Conservation (phyloP, 1,140 invertebrate genomes). For the Manduca sexta region DNA sequence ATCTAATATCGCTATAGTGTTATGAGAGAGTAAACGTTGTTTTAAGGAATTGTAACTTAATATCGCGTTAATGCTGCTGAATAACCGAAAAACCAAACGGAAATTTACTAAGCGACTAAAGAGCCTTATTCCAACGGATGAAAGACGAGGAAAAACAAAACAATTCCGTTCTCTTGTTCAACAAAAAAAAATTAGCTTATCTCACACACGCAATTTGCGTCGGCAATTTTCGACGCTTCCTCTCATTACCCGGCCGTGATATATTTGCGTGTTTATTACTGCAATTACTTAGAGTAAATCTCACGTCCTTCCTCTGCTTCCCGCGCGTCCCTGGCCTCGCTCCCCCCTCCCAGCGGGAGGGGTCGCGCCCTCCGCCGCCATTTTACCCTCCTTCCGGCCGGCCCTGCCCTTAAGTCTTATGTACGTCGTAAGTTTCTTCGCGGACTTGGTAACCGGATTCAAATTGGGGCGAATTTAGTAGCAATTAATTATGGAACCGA, state of each 20-base stretch:
- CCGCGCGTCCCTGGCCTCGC: conserved; percentile 14
- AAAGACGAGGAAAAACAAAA: conserved; percentile 35
- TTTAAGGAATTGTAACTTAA: background rate
- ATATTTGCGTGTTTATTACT: conserved; percentile 74
- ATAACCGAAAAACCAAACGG: background rate
- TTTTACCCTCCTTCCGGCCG: conserved; percentile 68
- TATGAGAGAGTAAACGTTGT: too few relatives aligned
- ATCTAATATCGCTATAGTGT: too few relatives aligned
- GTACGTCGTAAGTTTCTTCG: conserved; percentile 71
- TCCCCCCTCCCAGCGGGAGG: conserved; percentile 35
- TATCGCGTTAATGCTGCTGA: background rate
- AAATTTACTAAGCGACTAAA: background rate
- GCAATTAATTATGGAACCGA: conserved; percentile 69
- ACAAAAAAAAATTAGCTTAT: conserved; percentile 65
- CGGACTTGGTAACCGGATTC: conserved; percentile 70
- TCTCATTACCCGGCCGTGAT: conserved; percentile 71
- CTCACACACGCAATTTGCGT: conserved; percentile 72
- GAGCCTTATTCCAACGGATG: background rate
- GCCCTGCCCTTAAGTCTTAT: conserved; percentile 72
- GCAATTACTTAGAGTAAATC: conserved; percentile 76
- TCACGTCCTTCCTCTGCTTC: conserved; percentile 68
- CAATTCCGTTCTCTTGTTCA: conserved; percentile 28
- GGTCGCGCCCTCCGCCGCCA: conserved; percentile 65
- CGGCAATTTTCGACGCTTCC: conserved; percentile 68
- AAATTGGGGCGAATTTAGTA: conserved; percentile 73